Evolutionary conservation across 2,888 invertebrate species (phyloP).

Genomic region (Lithophane ornitopus): DNA sequence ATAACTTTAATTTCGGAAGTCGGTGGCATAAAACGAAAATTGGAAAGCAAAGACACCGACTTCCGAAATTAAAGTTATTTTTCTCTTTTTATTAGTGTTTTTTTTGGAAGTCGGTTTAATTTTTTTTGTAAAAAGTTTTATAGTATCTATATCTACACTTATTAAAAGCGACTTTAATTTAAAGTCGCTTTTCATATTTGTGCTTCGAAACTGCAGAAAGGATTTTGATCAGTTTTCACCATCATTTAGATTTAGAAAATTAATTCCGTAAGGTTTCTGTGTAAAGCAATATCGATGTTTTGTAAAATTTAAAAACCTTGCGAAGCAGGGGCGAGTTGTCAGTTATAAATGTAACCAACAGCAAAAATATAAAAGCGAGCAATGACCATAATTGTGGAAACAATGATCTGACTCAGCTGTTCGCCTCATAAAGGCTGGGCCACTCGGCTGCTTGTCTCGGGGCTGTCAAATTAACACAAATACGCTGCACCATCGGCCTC

Average conservation of each 20-base stretch:
- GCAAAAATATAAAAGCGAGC: conserved; percentile 9
- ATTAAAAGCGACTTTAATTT: no score
- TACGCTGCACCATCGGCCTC: not conserved
- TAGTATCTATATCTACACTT: not conserved
- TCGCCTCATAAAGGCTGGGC: conserved; percentile 24
- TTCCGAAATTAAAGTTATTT: no score
- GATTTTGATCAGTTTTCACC: not conserved
- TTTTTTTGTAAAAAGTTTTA: no score
- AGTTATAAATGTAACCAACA: conserved; percentile 21
- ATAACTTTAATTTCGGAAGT: no score
- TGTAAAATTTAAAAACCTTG: not conserved
- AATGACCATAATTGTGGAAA: conserved; percentile 49
- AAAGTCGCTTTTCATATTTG: not conserved
- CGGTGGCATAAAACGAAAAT: no score
- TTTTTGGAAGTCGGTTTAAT: no score
- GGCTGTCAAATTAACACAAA: conserved; percentile 47
- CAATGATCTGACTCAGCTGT: conserved; percentile 52
- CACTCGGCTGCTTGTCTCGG: conserved; percentile 27
- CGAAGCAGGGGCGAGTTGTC: no score
- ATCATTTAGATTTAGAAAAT: not conserved
- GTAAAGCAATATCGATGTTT: not conserved
- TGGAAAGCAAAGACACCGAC: no score
- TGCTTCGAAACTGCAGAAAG: not conserved
- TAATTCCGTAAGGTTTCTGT: no score
- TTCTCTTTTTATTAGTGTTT: no score